phyloP scores from a whole-genome alignment of 2,888 invertebrate species.

The Rhamnusium bicolor region DNA sequence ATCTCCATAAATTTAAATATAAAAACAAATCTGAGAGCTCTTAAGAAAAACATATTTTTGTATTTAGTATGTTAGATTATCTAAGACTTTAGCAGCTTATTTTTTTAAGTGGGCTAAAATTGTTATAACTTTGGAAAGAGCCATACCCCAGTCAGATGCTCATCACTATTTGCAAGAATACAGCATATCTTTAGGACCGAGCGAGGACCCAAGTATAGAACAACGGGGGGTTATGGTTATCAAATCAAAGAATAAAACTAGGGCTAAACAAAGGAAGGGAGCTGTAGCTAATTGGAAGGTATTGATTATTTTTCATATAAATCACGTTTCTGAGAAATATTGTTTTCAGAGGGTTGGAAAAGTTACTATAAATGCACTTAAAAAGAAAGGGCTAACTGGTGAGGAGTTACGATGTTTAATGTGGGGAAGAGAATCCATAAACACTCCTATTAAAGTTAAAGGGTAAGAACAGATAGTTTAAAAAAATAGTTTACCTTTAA shows the following conservation, averaged over 20 bases:
- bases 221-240: constrained; percentile 98
- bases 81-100: no score
- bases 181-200: constrained; percentile 92
- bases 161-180: constrained; percentile 95
- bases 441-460: constrained; percentile 84
- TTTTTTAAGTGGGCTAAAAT: constrained; percentile 98
- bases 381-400: constrained; percentile 88
- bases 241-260: constrained; percentile 96
- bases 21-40: no score
- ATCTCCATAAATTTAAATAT: no score
- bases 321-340: background rate
- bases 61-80: no score
- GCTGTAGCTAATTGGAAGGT: constrained; percentile 98
- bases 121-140: constrained; percentile 95
- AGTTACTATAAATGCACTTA: constrained; percentile 87
- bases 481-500: no score
- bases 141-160: constrained; percentile 91
- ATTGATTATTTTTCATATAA: background rate
- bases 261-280: constrained; percentile 96
- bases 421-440: constrained; percentile 93
- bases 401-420: constrained; percentile 89
- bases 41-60: no score
- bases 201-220: constrained; percentile 86
- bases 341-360: constrained; percentile 84
- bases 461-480: constrained; percentile 72